Conservation (phyloP, 2,113 vertebrate species). For the Ctenodactylus gundi region DNA sequence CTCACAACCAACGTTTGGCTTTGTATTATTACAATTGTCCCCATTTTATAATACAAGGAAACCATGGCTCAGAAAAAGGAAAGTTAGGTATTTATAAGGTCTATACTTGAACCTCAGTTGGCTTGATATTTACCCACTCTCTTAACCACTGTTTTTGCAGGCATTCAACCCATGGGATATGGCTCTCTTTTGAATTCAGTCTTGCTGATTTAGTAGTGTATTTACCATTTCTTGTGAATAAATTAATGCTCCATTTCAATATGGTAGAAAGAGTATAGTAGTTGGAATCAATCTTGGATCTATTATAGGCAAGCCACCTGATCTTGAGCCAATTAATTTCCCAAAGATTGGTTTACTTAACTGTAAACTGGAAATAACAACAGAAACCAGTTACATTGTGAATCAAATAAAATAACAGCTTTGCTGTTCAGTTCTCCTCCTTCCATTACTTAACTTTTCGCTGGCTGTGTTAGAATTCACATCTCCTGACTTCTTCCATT, state of each 20-base stretch:
- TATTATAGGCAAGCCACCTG: background rate
- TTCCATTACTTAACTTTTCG: background rate
- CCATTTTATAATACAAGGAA: background rate
- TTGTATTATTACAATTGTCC: background rate
- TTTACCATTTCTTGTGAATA: slow-evolving; percentile 20
- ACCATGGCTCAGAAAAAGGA: background rate
- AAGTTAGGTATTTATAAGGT: background rate
- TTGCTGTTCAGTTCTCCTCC: background rate
- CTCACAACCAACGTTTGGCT: background rate
- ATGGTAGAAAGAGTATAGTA: background rate
- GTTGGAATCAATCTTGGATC: background rate
- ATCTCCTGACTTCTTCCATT: background rate
- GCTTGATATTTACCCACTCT: background rate
- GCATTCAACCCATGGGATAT: background rate
- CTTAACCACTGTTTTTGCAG: background rate
- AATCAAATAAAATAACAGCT: background rate
- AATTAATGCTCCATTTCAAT: background rate
- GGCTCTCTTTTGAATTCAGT: background rate
- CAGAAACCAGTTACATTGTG: background rate
- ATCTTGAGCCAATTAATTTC: slow-evolving; percentile 23
- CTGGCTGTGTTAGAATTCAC: background rate
- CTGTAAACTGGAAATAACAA: slow-evolving; percentile 4
- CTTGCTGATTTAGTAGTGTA: background rate
- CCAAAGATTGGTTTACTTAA: background rate
- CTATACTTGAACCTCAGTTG: background rate